Evolutionary conservation across 2,888 invertebrate genomes (phyloP).

Genomic region (Microplitis deprimator): DNA sequence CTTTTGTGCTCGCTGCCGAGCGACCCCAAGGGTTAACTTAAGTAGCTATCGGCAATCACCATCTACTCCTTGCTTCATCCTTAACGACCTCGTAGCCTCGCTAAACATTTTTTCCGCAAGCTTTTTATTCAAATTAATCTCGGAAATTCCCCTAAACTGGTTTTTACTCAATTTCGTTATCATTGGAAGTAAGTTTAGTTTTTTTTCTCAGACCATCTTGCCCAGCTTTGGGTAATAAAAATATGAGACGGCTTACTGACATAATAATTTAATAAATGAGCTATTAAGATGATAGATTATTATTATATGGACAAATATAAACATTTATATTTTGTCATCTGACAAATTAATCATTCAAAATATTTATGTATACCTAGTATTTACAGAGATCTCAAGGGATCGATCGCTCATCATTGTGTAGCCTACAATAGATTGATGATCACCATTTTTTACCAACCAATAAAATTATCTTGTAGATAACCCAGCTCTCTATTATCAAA

Average conservation of each 20-base stretch:
- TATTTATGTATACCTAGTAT: constrained; percentile 1
- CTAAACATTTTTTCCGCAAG: too few species aligned
- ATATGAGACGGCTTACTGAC: neutral
- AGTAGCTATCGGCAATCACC: constrained; percentile 69
- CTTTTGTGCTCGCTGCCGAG: constrained; percentile 13
- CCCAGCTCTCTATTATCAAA: neutral
- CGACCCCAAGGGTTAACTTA: constrained; percentile 67
- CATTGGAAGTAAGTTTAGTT: too few species aligned
- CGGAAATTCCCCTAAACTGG: too few species aligned
- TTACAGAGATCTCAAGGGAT: neutral
- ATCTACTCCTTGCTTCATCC: constrained; percentile 58
- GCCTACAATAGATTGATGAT: neutral
- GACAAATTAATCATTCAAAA: neutral
- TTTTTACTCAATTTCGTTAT: too few species aligned
- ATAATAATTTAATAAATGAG: neutral
- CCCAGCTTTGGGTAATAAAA: neutral
- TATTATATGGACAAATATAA: neutral
- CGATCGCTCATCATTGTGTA: neutral
- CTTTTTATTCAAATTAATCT: too few species aligned
- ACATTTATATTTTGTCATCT: neutral
- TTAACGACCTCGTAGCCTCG: neutral
- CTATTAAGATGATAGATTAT: neutral
- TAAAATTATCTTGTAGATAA: neutral
- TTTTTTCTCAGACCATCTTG: too few species aligned
- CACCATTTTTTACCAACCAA: neutral